Base-by-base conservation (phyloP, 2,113 vertebrate species). In the Odobenus rosmarus region DNA sequence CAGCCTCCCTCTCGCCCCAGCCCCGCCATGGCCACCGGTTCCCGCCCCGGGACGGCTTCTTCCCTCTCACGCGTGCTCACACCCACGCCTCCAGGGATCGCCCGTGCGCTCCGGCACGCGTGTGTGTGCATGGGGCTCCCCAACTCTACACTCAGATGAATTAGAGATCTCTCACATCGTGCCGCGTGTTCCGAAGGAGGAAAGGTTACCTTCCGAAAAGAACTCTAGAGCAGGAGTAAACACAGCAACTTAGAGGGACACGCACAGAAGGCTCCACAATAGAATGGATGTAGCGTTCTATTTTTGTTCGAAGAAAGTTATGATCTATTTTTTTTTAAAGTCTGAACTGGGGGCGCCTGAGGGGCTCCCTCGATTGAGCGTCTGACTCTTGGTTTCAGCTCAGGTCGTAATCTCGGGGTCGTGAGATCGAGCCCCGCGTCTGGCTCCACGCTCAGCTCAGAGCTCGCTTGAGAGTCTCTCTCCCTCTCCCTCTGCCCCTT, bases 271-370 rank as follows among this genome's bases (percentile, higher is more conserved):
- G 2, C 85, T 89, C 87, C n/a, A 67, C 82, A 95, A 93, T 80
- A 69, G 90, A 87, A 74, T 46, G 42, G 28, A 77, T 14, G 12
- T 21, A 72, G 72, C 14, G 24, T 53, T 79, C 93, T 94, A 18
- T 94, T 97, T 94, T 92, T 49, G 67, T 67, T 79, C 31, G 83
- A 71, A 89, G 42, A 14, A 64, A 88, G 33, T 80, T 88, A 59
- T 31, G 19, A 82, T 91, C 26, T 51, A 13, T 46, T 76, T 55
- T 79, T 39, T 46, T 76, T 69, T 16, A 21, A 24, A 76, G 6
- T 67, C 42, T 82, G 26, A 83, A 90, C 36, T n/a, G 53, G 16
- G 67, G 67, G 7, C 8, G 1, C 67, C 67, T 18, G 33, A 3
- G 33, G 9, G 64, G 16, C 33, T 1, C 67, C 4, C 16, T 36